Evolutionary conservation across 2,888 invertebrate genomes (phyloP), one percentile per base, ranked within the genome.

Genomic region (Lysandra coridon): DNA sequence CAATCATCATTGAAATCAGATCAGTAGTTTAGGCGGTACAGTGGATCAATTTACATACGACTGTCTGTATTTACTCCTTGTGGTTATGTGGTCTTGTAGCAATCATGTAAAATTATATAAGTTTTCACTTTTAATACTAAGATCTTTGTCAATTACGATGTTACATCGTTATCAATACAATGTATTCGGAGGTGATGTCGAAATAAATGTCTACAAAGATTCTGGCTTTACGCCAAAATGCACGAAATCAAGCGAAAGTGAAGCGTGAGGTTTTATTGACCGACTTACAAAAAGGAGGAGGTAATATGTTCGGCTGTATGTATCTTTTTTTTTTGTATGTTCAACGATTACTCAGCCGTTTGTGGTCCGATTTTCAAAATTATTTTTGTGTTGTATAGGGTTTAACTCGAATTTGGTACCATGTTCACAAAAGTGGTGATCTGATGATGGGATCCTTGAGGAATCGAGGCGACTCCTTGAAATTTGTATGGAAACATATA

Each of bases 121-220:
- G 6, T 62, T n/a, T 23, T 62, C 23, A 23, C 23, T 64, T 23
- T 33, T 33, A 3, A 64, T 30, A 3, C 62, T 23, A 23, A 62
- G 62, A 64, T 23, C 69, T 64, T 23, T 6, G 5, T 40, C 40
- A 3, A 73, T 44, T 10, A 44, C 44, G 10, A 10, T 49, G 17
- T 57, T 17, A 57, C 57, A 4, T 17, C 1, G 17, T n/a, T 57
- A 53, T 76, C 30, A 33, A 40, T 76, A 53, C 57, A 76, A 30
- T 53, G 57, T 74, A 17, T 5, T 12, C 12, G 33, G 4, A 33
- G 23, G 57, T 49, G 75, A 74, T 75, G 75, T 76, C 76, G 76
- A 76, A 76, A 76, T 53, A 33, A 33, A 76, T 57, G 17, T 57
- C 75, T 57, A 76, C 23, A 57, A 76, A 76, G 17, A 57, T 57